These are phyloP conservation scores for Larimichthys crocea DNA, from an alignment of 2,113 vertebrate genomes.

Conservation along the genomic window DNA sequence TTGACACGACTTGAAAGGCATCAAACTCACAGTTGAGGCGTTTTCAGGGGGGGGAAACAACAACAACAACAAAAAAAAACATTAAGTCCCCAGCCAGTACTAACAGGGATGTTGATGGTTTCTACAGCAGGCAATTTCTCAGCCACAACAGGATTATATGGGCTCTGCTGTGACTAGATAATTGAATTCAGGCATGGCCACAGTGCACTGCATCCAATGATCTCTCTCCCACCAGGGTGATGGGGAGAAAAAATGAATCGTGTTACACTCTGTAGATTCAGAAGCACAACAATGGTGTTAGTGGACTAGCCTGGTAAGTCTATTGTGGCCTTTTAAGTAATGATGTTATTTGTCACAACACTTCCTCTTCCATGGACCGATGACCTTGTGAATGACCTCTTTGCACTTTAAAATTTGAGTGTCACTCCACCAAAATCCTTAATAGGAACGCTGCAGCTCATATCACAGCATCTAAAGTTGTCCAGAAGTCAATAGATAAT, in stretches of 20 bases:
- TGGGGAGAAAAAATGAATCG: slow-evolving; percentile 56
- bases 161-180: slow-evolving; percentile 75
- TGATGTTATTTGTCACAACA: slow-evolving; percentile 47
- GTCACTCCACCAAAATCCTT: background rate
- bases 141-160: slow-evolving; percentile 76
- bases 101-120: slow-evolving; percentile 63
- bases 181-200: slow-evolving; percentile 75
- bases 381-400: slow-evolving; percentile 37
- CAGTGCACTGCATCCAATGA: slow-evolving; percentile 73
- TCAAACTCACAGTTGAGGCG: slow-evolving; percentile 12
- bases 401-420: background rate
- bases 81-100: slow-evolving; percentile 52
- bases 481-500: background rate
- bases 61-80: background rate
- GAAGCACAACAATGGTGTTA: slow-evolving; percentile 58
- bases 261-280: slow-evolving; percentile 58
- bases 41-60: background rate
- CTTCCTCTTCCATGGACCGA: slow-evolving; percentile 7
- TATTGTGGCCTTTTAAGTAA: slow-evolving; percentile 55
- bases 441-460: background rate
- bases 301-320: slow-evolving; percentile 56
- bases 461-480: background rate
- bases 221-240: slow-evolving; percentile 69
- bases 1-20: background rate
- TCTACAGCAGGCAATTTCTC: slow-evolving; percentile 70